A percentile compares a stretch with the other conserved stretches of the same genome.
Evolutionary conservation across 1,140 invertebrate genomes (phyloP).

Genomic region (Drosophila saltans): DNA sequence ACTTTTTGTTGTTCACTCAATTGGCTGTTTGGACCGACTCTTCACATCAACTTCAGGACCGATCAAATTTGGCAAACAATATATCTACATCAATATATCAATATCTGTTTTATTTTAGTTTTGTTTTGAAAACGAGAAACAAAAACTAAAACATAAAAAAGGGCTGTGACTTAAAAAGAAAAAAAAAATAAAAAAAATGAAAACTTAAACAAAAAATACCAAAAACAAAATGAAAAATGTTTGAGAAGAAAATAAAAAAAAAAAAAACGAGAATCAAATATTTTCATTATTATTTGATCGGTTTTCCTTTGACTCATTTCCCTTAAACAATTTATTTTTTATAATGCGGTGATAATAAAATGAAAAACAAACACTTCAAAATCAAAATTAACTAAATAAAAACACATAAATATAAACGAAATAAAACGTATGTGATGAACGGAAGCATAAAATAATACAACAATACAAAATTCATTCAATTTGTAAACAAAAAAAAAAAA

Average conservation of each 20-base stretch:
- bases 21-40: slow-evolving; percentile 54
- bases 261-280: slow-evolving; percentile 69
- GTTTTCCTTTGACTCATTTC: slow-evolving; percentile 36
- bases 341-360: slow-evolving; percentile 64
- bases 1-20: slow-evolving; percentile 13
- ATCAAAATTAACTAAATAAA: slow-evolving; percentile 76
- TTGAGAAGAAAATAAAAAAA: slow-evolving; percentile 38
- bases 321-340: slow-evolving; percentile 38
- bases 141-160: slow-evolving; percentile 28
- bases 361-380: slow-evolving; percentile 59
- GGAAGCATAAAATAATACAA: slow-evolving; percentile 43
- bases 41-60: slow-evolving; percentile 23
- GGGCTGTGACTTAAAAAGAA: slow-evolving; percentile 49
- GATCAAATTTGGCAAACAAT: slow-evolving; percentile 21
- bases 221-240: slow-evolving; percentile 60
- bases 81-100: slow-evolving; percentile 3
- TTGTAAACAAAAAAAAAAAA: slow-evolving; percentile 45
- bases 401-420: slow-evolving; percentile 53
- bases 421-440: slow-evolving; percentile 70
- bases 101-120: slow-evolving; percentile 32
- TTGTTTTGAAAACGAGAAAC: slow-evolving; percentile 29
- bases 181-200: slow-evolving; percentile 58
- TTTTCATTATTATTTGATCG: slow-evolving; percentile 38
- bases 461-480: slow-evolving; percentile 58
- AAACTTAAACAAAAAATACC: slow-evolving; percentile 52